Percentiles rank a stretch among this genome's conserved stretches.
Evolutionary conservation across 2,888 invertebrate genomes (phyloP).

Genomic region (Minunthozetes semirufus): DNA sequence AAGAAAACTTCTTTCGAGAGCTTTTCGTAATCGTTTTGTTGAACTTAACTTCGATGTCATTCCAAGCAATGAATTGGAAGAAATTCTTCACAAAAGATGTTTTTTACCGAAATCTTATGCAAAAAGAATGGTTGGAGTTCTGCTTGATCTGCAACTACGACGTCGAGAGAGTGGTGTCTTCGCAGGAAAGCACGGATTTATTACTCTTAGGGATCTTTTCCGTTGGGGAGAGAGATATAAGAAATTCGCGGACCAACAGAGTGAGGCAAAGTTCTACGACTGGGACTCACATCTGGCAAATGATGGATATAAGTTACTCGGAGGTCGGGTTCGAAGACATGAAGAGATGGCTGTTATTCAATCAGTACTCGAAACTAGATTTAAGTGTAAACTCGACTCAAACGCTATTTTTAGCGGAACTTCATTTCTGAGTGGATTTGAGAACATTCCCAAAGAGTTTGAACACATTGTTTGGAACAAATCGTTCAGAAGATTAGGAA

Average conservation of each 20-base stretch:
- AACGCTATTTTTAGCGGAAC: conserved; percentile 59
- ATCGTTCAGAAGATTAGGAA: conserved; percentile 68
- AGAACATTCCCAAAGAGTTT: conserved; percentile 51
- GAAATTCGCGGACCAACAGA: conserved; percentile 60
- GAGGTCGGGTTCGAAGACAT: conserved; percentile 76
- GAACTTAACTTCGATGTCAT: conserved; percentile 95
- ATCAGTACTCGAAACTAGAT: conserved; percentile 59
- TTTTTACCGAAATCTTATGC: conserved; percentile 77
- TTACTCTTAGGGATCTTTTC: conserved; percentile 89
- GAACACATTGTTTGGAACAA: conserved; percentile 88
- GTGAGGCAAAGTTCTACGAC: conserved; percentile 65
- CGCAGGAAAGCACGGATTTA: conserved; percentile 81
- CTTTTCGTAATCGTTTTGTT: conserved; percentile 94
- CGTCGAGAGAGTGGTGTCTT: conserved; percentile 79
- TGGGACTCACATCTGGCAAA: conserved; percentile 97
- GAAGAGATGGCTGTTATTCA: conserved; percentile 76
- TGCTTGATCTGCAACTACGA: conserved; percentile 74
- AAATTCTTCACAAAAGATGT: conserved; percentile 80
- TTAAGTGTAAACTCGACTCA: conserved; percentile 67
- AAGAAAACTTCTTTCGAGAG: conserved; percentile 86
- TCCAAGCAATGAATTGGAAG: conserved; percentile 75
- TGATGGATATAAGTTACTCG: conserved; percentile 87
- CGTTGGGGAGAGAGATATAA: conserved; percentile 87
- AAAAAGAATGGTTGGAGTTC: conserved; percentile 79
- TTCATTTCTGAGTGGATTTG: conserved; percentile 25